Conservation (phyloP, 30 jellyfish, hydroid and myxozoan genomes). For the Aurelia sp. region DNA sequence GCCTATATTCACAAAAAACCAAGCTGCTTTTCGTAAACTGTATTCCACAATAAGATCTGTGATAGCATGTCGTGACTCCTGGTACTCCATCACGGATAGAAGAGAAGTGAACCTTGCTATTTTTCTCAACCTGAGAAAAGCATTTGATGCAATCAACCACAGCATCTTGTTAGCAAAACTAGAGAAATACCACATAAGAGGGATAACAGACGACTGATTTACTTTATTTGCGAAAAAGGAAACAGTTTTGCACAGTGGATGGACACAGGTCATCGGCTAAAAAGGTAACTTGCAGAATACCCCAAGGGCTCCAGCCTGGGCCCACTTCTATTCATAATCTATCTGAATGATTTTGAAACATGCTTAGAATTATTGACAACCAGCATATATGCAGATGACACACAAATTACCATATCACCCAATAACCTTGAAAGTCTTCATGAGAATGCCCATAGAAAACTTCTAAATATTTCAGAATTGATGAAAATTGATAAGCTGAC, state of each 20-base stretch:
- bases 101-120: slow-evolving; percentile 35
- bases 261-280: slow-evolving; percentile 21
- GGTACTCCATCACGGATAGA: slow-evolving; percentile 34
- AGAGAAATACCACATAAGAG: no score
- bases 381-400: neutral
- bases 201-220: no score
- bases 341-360: no score
- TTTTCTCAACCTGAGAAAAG: no score
- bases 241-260: no score
- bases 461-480: neutral
- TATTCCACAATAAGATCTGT: neutral
- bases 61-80: slow-evolving; percentile 21
- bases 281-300: slow-evolving; percentile 12
- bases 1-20: no score
- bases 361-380: neutral
- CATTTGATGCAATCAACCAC: no score
- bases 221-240: no score
- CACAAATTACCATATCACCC: neutral
- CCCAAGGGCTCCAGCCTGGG: neutral
- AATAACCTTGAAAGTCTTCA: neutral
- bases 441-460: neutral
- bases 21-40: no score
- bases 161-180: no score
- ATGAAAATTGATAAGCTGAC: slow-evolving; percentile 15
- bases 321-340: neutral